phyloP scores from a whole-genome alignment of 1,140 invertebrate genomes.

The Cherax destructor region DNA sequence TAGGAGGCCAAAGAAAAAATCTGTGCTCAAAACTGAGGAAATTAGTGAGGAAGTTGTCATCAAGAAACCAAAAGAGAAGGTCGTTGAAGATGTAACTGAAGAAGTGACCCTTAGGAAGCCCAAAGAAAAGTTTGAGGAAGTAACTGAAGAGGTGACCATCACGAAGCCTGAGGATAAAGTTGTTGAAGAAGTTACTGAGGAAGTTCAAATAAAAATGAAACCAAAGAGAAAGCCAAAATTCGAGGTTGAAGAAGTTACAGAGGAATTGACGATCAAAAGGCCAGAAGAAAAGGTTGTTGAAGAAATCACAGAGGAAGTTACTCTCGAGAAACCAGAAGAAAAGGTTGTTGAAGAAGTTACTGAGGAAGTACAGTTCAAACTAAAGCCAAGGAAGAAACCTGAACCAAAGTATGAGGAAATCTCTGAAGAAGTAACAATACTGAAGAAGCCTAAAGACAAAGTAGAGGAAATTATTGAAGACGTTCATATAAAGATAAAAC shows the following conservation, averaged over 20 bases:
- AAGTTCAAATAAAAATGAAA: constrained; percentile 68
- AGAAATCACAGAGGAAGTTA: constrained; percentile 53
- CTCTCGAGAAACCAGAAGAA: constrained; percentile 25
- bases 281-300: background rate
- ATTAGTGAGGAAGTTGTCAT: constrained; percentile 34
- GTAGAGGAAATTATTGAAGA: constrained; percentile 63
- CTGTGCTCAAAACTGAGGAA: constrained; percentile 72
- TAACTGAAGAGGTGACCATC: constrained; percentile 70
- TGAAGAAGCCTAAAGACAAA: constrained; percentile 50
- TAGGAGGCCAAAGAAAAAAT: constrained; percentile 28
- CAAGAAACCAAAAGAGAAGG: constrained; percentile 31
- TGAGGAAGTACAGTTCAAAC: constrained; percentile 41
- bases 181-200: constrained; percentile 1
- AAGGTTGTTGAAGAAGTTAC: constrained; percentile 28
- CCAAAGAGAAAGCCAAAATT: constrained; percentile 72
- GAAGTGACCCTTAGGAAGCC: constrained; percentile 72
- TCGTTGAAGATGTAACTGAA: constrained; percentile 74
- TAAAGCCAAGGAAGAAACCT: constrained; percentile 27
- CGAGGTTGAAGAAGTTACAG: constrained; percentile 55
- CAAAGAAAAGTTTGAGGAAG: constrained; percentile 76
- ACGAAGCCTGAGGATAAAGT: constrained; percentile 14
- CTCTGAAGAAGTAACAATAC: constrained; percentile 38
- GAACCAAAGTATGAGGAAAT: constrained; percentile 44
- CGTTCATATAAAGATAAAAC: constrained; percentile 39
- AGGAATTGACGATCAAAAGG: constrained; percentile 58